Conservation (phyloP, 2,113 vertebrate species). For the Tautogolabrus adspersus region DNA sequence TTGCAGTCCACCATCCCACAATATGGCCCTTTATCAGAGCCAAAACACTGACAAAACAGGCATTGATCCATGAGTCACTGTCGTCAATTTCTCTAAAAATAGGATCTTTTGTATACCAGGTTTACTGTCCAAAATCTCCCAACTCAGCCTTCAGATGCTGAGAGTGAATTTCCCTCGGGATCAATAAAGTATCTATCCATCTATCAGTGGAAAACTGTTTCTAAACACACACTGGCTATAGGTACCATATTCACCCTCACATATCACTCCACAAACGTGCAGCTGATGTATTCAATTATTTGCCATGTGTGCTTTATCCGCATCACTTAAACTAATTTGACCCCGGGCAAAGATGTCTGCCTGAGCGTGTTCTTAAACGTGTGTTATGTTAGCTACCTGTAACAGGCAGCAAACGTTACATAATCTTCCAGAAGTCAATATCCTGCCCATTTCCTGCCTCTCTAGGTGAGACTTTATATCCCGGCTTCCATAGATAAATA, state of each 20-base stretch:
- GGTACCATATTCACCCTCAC: background rate
- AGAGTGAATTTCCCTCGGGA: no score
- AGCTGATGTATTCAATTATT: conserved; percentile 31
- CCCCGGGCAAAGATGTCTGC: conserved; percentile 1
- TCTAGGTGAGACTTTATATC: conserved; percentile 70
- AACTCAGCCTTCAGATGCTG: background rate
- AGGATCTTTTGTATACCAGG: background rate
- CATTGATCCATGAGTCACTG: background rate
- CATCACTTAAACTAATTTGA: conserved; percentile 34
- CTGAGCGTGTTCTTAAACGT: conserved; percentile 16
- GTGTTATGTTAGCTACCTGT: conserved; percentile 48
- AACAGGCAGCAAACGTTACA: conserved; percentile 41
- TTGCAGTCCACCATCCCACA: conserved; percentile 27
- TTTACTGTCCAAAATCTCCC: background rate
- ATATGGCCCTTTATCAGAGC: conserved; percentile 12
- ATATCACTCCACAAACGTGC: background rate
- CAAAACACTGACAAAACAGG: conserved; percentile 7
- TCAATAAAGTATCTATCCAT: no score
- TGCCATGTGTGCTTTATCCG: conserved; percentile 24
- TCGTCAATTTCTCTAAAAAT: conserved; percentile 17
- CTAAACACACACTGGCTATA: background rate
- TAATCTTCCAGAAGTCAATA: conserved; percentile 71
- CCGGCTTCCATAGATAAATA: conserved; percentile 66
- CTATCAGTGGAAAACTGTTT: background rate
- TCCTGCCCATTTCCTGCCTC: conserved; percentile 72